Percentiles rank a stretch among this genome's conserved stretches.
Conservation (phyloP, 1,140 invertebrate genomes). For the Trigoniulus corallinus region DNA sequence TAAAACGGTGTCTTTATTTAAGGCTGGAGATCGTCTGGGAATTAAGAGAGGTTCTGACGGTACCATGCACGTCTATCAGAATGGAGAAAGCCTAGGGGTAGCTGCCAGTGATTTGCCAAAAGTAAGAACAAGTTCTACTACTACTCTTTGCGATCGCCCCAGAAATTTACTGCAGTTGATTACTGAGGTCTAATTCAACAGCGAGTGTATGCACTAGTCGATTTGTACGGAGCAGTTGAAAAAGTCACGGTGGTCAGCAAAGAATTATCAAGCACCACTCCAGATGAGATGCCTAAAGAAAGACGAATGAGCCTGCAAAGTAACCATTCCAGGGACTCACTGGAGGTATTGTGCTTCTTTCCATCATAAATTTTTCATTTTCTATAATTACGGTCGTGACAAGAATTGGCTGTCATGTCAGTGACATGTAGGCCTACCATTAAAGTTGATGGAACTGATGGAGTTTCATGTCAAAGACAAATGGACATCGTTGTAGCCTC, state of each 20-base stretch:
- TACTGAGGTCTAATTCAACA: slow-evolving; percentile 20
- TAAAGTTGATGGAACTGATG: too few relatives aligned
- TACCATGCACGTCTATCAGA: slow-evolving; percentile 41
- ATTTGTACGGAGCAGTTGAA: slow-evolving; percentile 49
- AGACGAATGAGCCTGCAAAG: not conserved
- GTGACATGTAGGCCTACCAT: too few relatives aligned
- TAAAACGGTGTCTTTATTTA: slow-evolving; percentile 10
- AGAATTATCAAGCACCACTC: slow-evolving; percentile 12
- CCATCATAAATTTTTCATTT: not conserved
- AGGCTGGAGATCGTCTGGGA: slow-evolving; percentile 43
- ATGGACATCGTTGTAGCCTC: too few relatives aligned
- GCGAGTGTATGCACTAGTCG: slow-evolving; percentile 55
- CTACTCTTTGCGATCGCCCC: too few relatives aligned
- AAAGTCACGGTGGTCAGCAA: slow-evolving; percentile 41
- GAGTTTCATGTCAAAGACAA: too few relatives aligned
- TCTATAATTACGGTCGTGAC: too few relatives aligned
- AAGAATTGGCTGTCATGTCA: too few relatives aligned
- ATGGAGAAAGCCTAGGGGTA: slow-evolving; percentile 70
- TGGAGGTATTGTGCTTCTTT: slow-evolving; percentile 16
- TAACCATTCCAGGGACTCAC: slow-evolving; percentile 15
- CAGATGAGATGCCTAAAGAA: slow-evolving; percentile 9
- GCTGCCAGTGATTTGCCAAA: slow-evolving; percentile 56
- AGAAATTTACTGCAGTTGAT: too few relatives aligned
- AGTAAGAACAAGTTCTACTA: slow-evolving; percentile 24
- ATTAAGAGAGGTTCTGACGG: slow-evolving; percentile 32